These are phyloP conservation scores for Parascotia fuliginaria DNA, from an alignment of 2,888 invertebrate genomes.

Conservation along the genomic window DNA sequence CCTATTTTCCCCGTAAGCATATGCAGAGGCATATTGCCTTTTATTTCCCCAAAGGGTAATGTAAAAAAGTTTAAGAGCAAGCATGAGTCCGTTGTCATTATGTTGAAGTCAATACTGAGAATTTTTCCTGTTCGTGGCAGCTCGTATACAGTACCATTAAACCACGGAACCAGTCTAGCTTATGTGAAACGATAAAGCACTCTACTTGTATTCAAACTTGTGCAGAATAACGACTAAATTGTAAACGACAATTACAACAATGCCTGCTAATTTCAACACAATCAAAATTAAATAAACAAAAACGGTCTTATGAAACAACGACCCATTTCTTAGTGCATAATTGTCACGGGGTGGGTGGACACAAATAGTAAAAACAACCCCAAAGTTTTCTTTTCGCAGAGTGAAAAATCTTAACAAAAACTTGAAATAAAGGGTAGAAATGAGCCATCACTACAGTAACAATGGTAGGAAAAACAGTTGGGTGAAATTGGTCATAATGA, in stretches of 20 bases:
- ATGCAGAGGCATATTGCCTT: too few relatives aligned
- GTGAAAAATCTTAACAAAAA: slow-evolving; percentile 58
- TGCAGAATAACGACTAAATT: slow-evolving; percentile 1
- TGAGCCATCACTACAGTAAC: slow-evolving; percentile 68
- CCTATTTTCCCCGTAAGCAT: too few relatives aligned
- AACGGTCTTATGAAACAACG: slow-evolving; percentile 32
- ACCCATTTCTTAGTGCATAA: slow-evolving; percentile 47
- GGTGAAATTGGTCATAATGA: slow-evolving; percentile 84
- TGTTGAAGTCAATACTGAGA: too few relatives aligned
- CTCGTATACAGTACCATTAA: too few relatives aligned
- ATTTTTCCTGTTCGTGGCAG: too few relatives aligned
- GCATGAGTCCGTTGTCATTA: too few relatives aligned
- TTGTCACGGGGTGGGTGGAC: slow-evolving; percentile 40
- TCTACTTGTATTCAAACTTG: neutral
- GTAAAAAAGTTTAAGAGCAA: too few relatives aligned
- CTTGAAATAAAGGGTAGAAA: slow-evolving; percentile 69
- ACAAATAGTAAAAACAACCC: slow-evolving; percentile 29
- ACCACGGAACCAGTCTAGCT: too few relatives aligned
- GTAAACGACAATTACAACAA: slow-evolving; percentile 15
- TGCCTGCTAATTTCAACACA: slow-evolving; percentile 43
- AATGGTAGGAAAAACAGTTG: slow-evolving; percentile 70
- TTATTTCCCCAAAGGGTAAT: too few relatives aligned
- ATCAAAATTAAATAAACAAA: slow-evolving; percentile 27
- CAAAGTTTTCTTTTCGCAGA: slow-evolving; percentile 46
- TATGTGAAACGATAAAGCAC: too few relatives aligned